Evolutionary conservation across 2,888 invertebrate genomes (phyloP).

Genomic region (Mimachlamys varia): DNA sequence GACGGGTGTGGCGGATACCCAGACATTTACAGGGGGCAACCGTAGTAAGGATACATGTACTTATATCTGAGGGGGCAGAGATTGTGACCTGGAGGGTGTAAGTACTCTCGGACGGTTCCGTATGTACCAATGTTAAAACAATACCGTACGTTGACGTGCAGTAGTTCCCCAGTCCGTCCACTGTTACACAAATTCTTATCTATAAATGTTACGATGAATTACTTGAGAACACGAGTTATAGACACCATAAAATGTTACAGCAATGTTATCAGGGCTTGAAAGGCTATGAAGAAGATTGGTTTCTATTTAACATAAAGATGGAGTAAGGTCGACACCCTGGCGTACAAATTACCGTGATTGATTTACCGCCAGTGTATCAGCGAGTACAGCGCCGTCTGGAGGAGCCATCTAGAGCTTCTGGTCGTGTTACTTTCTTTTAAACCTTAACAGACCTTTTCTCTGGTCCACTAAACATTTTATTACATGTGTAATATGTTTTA

Average conservation of each 20-base stretch:
- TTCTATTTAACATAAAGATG: neutral
- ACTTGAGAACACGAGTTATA: neutral
- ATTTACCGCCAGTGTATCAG: neutral
- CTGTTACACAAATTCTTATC: neutral
- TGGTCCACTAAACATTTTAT: too few species aligned
- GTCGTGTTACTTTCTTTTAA: neutral
- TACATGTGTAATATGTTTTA: too few species aligned
- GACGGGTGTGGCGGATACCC: neutral
- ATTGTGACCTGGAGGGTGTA: neutral
- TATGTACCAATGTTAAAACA: neutral
- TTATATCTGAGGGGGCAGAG: too few species aligned
- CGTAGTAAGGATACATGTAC: neutral
- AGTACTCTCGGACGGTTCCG: neutral
- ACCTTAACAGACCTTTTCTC: neutral
- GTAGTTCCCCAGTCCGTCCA: too few species aligned
- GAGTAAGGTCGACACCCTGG: neutral
- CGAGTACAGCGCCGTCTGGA: neutral
- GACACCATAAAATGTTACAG: neutral
- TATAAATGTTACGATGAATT: neutral
- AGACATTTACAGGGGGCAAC: neutral
- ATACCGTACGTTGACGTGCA: neutral
- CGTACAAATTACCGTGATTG: constrained; percentile 3
- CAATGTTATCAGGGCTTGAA: constrained; percentile 2
- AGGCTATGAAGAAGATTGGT: neutral
- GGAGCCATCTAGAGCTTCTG: neutral